phyloP scores from a whole-genome alignment of 2,797 vertebrate species.

The Alosa sapidissima region DNA sequence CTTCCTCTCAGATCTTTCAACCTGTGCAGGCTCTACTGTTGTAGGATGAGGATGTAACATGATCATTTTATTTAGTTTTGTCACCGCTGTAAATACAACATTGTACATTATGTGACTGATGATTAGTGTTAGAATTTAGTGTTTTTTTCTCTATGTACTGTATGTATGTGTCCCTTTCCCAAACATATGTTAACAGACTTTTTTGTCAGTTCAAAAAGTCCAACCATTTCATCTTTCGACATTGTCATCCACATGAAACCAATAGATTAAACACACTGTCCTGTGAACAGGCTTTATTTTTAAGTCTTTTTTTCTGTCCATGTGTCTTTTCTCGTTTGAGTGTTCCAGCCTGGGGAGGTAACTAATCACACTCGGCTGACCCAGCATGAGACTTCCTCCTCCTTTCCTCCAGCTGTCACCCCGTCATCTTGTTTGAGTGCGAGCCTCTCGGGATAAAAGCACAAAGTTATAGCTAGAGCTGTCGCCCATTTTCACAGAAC shows the following conservation, averaged over 20 bases:
- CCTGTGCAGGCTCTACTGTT: constrained; percentile 23
- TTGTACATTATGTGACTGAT: not conserved
- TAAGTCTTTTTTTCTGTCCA: not conserved
- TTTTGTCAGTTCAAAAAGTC: not conserved
- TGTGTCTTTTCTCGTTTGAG: not conserved
- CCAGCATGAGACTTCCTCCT: constrained; percentile 17
- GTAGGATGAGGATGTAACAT: constrained; percentile 3
- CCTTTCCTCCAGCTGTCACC: not conserved
- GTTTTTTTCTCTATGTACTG: not conserved
- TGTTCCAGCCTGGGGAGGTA: not conserved
- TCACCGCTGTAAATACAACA: constrained; percentile 2
- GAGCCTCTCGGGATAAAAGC: constrained; percentile 6
- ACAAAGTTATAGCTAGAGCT: not conserved
- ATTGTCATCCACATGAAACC: not conserved
- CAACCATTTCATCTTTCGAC: not conserved
- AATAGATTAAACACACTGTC: not conserved
- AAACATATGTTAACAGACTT: not conserved
- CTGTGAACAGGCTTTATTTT: not conserved
- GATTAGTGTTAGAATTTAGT: not conserved
- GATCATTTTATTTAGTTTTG: not conserved
- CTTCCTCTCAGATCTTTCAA: not conserved
- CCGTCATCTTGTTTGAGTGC: not conserved
- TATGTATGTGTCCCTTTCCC: not conserved
- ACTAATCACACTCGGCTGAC: not conserved
- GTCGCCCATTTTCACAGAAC: not conserved